These are phyloP conservation scores for Hypena proboscidalis DNA, from an alignment of 2,888 invertebrate genomes.

Conservation along the genomic window DNA sequence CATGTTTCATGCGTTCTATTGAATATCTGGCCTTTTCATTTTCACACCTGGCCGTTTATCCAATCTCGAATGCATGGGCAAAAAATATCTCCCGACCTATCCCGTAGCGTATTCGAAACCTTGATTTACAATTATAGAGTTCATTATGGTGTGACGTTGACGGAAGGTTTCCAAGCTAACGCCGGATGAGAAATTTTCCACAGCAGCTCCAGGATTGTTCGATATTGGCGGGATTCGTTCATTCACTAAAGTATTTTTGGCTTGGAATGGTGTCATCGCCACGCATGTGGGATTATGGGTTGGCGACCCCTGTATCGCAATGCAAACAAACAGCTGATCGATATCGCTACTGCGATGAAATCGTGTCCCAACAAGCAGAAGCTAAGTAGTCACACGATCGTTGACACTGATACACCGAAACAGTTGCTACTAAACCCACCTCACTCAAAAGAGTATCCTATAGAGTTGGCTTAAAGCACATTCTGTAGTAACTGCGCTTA, in stretches of 20 bases:
- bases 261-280: slow-evolving; percentile 70
- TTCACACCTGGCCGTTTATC: slow-evolving; percentile 22
- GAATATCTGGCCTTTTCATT: slow-evolving; percentile 19
- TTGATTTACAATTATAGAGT: slow-evolving; percentile 38
- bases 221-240: slow-evolving; percentile 55
- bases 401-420: slow-evolving; percentile 34
- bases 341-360: slow-evolving; percentile 55
- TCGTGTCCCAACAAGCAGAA: slow-evolving; percentile 41
- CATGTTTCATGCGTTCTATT: slow-evolving; percentile 11
- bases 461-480: slow-evolving; percentile 3
- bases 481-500: slow-evolving; percentile 1
- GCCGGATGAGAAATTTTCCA: slow-evolving; percentile 80
- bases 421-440: slow-evolving; percentile 11
- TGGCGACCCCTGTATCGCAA: slow-evolving; percentile 68
- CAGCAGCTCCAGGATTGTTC: slow-evolving; percentile 58
- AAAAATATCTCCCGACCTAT: slow-evolving; percentile 16
- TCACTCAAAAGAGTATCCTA: slow-evolving; percentile 11
- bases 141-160: slow-evolving; percentile 46
- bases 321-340: slow-evolving; percentile 77
- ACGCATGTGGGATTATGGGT: slow-evolving; percentile 65
- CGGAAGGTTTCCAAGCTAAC: slow-evolving; percentile 50
- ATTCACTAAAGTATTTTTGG: slow-evolving; percentile 74
- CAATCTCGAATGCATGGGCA: slow-evolving; percentile 21
- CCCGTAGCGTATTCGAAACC: slow-evolving; percentile 17
- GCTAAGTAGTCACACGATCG: slow-evolving; percentile 33